phyloP scores from a whole-genome alignment of 2,888 invertebrate genomes.

The Scaptomyza parva region DNA sequence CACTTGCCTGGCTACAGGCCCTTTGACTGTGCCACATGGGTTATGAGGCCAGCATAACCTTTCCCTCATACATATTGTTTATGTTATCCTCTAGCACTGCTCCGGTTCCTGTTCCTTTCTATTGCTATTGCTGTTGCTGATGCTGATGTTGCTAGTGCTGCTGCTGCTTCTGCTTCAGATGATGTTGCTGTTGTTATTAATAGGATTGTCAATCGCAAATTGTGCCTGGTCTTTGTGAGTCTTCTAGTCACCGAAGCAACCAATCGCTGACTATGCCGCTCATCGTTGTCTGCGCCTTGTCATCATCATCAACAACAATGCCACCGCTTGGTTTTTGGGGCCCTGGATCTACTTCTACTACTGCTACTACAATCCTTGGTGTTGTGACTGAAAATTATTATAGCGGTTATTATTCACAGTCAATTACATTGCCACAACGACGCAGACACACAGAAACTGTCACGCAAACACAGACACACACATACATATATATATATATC shows the following conservation, averaged over 20 bases:
- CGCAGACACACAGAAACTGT: slow-evolving; percentile 40
- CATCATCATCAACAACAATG: slow-evolving; percentile 75
- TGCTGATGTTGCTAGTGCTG: slow-evolving; percentile 13
- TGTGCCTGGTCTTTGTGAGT: slow-evolving; percentile 48
- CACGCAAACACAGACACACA: slow-evolving; percentile 47
- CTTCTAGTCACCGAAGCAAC: slow-evolving; percentile 20
- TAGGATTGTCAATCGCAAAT: slow-evolving; percentile 79
- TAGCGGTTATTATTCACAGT: slow-evolving; percentile 82
- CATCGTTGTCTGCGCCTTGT: slow-evolving; percentile 36
- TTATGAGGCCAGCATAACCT: slow-evolving; percentile 34
- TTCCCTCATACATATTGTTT: slow-evolving; percentile 46
- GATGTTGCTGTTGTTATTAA: slow-evolving; percentile 64
- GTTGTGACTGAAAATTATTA: slow-evolving; percentile 78
- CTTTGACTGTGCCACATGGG: slow-evolving; percentile 1
- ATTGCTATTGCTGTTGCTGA: slow-evolving; percentile 23
- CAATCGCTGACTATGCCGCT: slow-evolving; percentile 34
- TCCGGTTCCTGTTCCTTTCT: slow-evolving; percentile 3
- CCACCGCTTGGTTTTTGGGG: slow-evolving; percentile 46
- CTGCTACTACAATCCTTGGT: slow-evolving; percentile 46
- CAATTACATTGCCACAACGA: slow-evolving; percentile 75
- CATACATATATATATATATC: too few relatives aligned
- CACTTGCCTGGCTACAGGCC: slow-evolving; percentile 44
- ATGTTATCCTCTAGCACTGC: slow-evolving; percentile 27
- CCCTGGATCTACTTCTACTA: slow-evolving; percentile 31
- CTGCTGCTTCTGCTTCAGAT: slow-evolving; percentile 25